phyloP scores from a whole-genome alignment of 2,113 vertebrate genomes.

The Sceloporus tristichus region DNA sequence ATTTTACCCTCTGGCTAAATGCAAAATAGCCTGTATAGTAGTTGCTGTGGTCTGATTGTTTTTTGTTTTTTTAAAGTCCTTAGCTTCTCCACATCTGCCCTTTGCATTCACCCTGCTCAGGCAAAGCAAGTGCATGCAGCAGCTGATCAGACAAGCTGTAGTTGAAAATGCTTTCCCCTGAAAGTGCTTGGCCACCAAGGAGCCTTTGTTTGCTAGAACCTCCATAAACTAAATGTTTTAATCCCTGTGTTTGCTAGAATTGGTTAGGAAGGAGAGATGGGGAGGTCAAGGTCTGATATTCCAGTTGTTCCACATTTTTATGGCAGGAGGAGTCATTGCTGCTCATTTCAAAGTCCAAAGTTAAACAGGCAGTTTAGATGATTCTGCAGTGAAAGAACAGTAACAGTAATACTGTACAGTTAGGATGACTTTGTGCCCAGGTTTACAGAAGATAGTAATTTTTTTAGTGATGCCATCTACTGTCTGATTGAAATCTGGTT shows the following conservation, averaged over 20 bases:
- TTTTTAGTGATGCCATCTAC: not conserved
- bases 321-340: not conserved
- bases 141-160: not conserved
- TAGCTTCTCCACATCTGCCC: not conserved
- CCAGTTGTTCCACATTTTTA: conserved; percentile 10
- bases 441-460: not conserved
- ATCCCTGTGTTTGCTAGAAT: not conserved
- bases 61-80: not conserved
- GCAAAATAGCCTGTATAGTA: not conserved
- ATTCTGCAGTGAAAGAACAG: not conserved
- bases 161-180: not conserved
- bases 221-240: not conserved
- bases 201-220: not conserved
- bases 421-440: not conserved
- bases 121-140: not conserved
- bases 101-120: not conserved
- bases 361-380: not conserved
- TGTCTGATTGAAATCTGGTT: too few relatives aligned
- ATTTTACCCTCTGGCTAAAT: not conserved
- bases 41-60: not conserved
- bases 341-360: not conserved
- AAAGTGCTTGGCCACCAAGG: not conserved
- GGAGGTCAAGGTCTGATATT: not conserved
- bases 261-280: not conserved
- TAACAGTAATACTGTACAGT: not conserved